Evolutionary conservation across 1,140 invertebrate genomes (phyloP).

Genomic region (Laodelphax striatellus): DNA sequence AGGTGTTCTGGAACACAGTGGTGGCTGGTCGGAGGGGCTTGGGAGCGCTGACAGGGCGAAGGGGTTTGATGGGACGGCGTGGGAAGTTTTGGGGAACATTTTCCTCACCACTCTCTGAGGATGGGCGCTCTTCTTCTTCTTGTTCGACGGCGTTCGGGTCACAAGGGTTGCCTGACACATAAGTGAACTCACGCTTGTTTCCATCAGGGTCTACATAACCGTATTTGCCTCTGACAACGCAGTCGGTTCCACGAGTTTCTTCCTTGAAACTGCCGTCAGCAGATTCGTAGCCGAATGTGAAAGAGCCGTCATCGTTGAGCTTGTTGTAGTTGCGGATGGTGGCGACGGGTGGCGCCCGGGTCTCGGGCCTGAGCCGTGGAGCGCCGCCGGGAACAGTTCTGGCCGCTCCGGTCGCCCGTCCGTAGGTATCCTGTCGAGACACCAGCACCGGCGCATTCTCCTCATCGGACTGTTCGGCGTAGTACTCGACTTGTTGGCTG

Average conservation of each 20-base stretch:
- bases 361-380: conserved; percentile 27
- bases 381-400: neutral
- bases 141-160: conserved; percentile 65
- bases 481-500: conserved; percentile 24
- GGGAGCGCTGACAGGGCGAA: conserved; percentile 1
- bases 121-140: conserved; percentile 43
- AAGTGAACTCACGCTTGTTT: conserved; percentile 76
- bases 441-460: conserved; percentile 18
- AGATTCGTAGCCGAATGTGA: conserved; percentile 78
- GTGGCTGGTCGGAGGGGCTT: conserved; percentile 26
- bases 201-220: conserved; percentile 81
- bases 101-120: conserved; percentile 23
- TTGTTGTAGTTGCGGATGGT: conserved; percentile 71
- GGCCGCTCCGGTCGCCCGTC: conserved; percentile 17
- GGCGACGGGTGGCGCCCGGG: conserved; percentile 58
- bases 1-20: conserved; percentile 30
- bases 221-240: conserved; percentile 77
- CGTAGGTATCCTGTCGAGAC: conserved; percentile 19
- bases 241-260: conserved; percentile 73
- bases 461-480: conserved; percentile 31
- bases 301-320: conserved; percentile 72
- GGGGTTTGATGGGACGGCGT: conserved; percentile 19
- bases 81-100: conserved; percentile 27
- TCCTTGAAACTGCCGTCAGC: conserved; percentile 84
- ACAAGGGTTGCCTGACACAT: conserved; percentile 83